These are phyloP conservation scores for Drosophila kanekoi DNA, from an alignment of 2,888 invertebrate genomes.

Conservation along the genomic window DNA sequence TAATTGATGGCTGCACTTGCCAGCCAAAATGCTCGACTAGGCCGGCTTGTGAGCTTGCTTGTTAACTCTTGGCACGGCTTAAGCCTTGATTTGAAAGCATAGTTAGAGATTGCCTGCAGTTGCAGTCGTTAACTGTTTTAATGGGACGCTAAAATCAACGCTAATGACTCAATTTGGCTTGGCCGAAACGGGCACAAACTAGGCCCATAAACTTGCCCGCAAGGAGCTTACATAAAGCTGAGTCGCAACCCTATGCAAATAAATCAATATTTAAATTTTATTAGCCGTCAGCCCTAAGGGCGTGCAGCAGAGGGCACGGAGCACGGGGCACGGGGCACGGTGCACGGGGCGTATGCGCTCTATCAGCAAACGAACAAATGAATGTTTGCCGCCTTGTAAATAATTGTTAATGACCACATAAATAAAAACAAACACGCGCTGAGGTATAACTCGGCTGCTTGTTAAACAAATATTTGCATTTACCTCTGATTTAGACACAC, in stretches of 20 bases:
- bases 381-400: conserved; percentile 38
- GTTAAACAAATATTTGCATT: conserved; percentile 59
- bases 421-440: conserved; percentile 38
- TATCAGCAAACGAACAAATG: conserved; percentile 39
- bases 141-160: conserved; percentile 64
- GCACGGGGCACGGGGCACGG: not conserved
- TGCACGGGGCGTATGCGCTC: conserved; percentile 59
- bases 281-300: conserved; percentile 17
- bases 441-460: conserved; percentile 38
- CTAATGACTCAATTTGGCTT: conserved; percentile 68
- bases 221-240: conserved; percentile 36
- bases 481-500: conserved; percentile 57
- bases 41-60: conserved; percentile 10
- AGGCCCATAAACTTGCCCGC: conserved; percentile 51
- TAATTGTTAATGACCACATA: conserved; percentile 70
- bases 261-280: conserved; percentile 65
- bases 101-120: conserved; percentile 5
- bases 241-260: conserved; percentile 32
- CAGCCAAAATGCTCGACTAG: conserved; percentile 5
- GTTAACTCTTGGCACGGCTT: conserved; percentile 15
- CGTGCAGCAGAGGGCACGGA: not conserved
- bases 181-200: conserved; percentile 11
- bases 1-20: conserved; percentile 56
- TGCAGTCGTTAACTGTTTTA: conserved; percentile 63
- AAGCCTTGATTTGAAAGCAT: conserved; percentile 2